Evolutionary conservation across 2,888 invertebrate genomes (phyloP), one percentile per base, ranked within the genome.

Genomic region (Drosophila acutilabella): DNA sequence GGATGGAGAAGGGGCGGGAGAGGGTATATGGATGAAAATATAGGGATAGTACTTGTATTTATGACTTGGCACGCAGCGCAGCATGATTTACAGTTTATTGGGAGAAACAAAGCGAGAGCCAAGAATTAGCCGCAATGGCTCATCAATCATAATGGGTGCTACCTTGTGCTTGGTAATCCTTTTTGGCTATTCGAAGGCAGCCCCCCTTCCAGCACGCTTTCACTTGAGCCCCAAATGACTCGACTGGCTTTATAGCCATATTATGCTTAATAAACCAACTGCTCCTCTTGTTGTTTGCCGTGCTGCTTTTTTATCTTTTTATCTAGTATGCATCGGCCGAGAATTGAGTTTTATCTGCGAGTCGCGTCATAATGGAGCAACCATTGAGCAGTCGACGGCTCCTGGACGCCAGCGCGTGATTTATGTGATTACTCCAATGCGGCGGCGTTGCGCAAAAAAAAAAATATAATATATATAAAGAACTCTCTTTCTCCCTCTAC

Each of bases 381-480:
- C 74, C 73, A 74, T 73, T 65, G 74, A 74, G 61, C 74, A 62
- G 57, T 48, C 87, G 67, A 72, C 58, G 83, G 66, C 74, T 83
- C 78, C 84, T 83, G 81, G 71, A 78, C 57, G 74, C 73, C 69
- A 64, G 74, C 56, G 71, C 77, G 83, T 89, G 89, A 89, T 89
- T 89, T 89, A 89, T 90, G 90, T 77, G 89, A 89, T 89, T 88
- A 89, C 89, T 89, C 89, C 89, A 89, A 88, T 89, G 89, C 89
- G 90, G 88, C 89, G 89, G 82, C 86, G 88, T 88, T 89, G 84
- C 81, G 79, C 78, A 81, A 84, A 88, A 81, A 78, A 72, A 74
- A 56, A 51, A 51, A 47, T 4, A 23, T 36, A 13, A 36, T 36
- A 41, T 30, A 36, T 36, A 44, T 18, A 57, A 23, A 57, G 16